phyloP scores from a whole-genome alignment of 2,888 invertebrate genomes.

The Corbicula japonica region DNA sequence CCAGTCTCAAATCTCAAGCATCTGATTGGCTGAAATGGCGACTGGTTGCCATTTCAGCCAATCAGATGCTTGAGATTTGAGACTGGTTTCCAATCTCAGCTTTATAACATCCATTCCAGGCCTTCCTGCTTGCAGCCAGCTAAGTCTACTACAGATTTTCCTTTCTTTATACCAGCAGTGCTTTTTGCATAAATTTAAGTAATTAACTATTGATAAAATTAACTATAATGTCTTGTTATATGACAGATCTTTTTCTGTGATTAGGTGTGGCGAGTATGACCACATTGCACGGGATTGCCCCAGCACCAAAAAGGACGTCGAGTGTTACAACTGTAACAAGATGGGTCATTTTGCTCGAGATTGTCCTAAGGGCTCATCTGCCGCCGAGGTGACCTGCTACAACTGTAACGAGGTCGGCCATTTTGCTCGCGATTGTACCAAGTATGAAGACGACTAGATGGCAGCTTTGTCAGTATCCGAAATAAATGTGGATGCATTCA shows the following conservation, averaged over 20 bases:
- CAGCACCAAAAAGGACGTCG: slow-evolving; percentile 55
- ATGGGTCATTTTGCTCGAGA: slow-evolving; percentile 87
- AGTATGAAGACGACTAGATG: slow-evolving; percentile 23
- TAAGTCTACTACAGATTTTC: no score
- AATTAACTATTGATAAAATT: no score
- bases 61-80: no score
- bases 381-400: slow-evolving; percentile 56
- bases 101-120: no score
- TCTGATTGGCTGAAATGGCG: no score
- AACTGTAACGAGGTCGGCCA: slow-evolving; percentile 85
- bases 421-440: slow-evolving; percentile 86
- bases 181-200: no score
- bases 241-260: neutral
- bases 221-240: neutral
- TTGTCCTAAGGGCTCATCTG: slow-evolving; percentile 76
- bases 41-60: no score
- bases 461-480: neutral
- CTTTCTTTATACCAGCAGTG: no score
- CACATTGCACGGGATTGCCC: slow-evolving; percentile 83
- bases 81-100: no score
- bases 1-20: no score
- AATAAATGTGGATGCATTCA: no score
- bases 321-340: slow-evolving; percentile 86
- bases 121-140: no score
- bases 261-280: slow-evolving; percentile 71